Conservation (phyloP, 1,140 invertebrate genomes). For the Medauroidea extradentata region DNA sequence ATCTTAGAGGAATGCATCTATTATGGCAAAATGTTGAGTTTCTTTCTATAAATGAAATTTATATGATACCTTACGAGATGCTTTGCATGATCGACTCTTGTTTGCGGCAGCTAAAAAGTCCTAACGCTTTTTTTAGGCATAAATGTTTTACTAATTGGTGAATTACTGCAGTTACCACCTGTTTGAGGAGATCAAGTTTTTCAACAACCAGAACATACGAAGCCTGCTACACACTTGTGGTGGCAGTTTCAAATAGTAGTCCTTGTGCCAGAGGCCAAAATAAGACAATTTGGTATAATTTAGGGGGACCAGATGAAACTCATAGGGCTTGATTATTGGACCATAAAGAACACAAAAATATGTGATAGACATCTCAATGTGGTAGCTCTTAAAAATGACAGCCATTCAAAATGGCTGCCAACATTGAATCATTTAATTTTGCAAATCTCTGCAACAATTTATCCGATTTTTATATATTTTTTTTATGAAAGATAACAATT, state of each 20-base stretch:
- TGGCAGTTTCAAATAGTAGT: slow-evolving; percentile 5
- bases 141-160: slow-evolving; percentile 37
- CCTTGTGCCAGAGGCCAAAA: too few species aligned
- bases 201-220: slow-evolving; percentile 31
- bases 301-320: too few species aligned
- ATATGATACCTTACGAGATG: slow-evolving; percentile 39
- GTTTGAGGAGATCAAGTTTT: slow-evolving; percentile 33
- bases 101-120: slow-evolving; percentile 31
- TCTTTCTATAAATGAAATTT: slow-evolving; percentile 44
- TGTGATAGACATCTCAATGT: too few species aligned
- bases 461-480: too few species aligned
- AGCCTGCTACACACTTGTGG: slow-evolving; percentile 36
- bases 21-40: slow-evolving; percentile 39
- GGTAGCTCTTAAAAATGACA: too few species aligned
- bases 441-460: too few species aligned
- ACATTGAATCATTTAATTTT: too few species aligned
- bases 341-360: too few species aligned
- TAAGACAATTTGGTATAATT: too few species aligned
- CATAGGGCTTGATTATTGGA: too few species aligned
- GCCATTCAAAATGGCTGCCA: too few species aligned
- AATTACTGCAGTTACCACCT: slow-evolving; percentile 39
- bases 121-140: slow-evolving; percentile 28
- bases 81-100: slow-evolving; percentile 39
- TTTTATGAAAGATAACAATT: too few species aligned
- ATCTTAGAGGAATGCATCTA: slow-evolving; percentile 32